Evolutionary conservation across 2,113 vertebrate species (phyloP), one percentile per base, ranked within the genome.

Genomic region (Psephotus haematonotus): DNA sequence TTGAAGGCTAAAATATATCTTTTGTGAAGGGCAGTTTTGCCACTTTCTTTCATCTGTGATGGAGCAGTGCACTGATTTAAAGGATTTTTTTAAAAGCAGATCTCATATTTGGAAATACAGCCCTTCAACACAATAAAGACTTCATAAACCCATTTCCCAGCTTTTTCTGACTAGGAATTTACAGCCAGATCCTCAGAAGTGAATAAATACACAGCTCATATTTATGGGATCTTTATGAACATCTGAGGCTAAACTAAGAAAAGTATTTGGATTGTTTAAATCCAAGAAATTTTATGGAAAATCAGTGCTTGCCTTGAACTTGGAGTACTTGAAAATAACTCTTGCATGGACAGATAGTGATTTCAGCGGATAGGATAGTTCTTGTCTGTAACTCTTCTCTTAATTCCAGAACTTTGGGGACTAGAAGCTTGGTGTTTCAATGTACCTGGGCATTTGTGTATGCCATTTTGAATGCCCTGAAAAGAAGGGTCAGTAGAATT

Each of bases 281-380:
- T 62, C 74, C 96, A 68, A 95, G n/a, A 77, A 52, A 49, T 91
- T 89, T 63, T 93, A 24, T 24, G 11, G 52, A 43, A 72, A 43
- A 55, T 62, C 18, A 37, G 33, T 64, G 53, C 35, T 62, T 80
- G 43, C 24, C 31, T 88, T 95, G 53, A 74, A 67, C 50, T 94
- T 83, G 39, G 60, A 65, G n/a, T 84, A 23, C 71, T 93, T 85
- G 77, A 92, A 93, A 89, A 89, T 94, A 86, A 90, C 92, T 88
- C 81, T 91, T 67, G 37, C 85, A 44, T 82, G 31, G 22, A 31
- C 11, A 37, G 74, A 20, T 31, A 43, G 23, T 76, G 49, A 2
- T 47, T 35, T 57, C 37, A 79, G 18, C 39, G 46, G 62, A 17
- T 41, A 20, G 9, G 20, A 10, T 55, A n/a, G 55, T 57, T 41